These are phyloP conservation scores for Chloromyia formosa DNA, from an alignment of 2,888 invertebrate genomes.

Conservation along the genomic window DNA sequence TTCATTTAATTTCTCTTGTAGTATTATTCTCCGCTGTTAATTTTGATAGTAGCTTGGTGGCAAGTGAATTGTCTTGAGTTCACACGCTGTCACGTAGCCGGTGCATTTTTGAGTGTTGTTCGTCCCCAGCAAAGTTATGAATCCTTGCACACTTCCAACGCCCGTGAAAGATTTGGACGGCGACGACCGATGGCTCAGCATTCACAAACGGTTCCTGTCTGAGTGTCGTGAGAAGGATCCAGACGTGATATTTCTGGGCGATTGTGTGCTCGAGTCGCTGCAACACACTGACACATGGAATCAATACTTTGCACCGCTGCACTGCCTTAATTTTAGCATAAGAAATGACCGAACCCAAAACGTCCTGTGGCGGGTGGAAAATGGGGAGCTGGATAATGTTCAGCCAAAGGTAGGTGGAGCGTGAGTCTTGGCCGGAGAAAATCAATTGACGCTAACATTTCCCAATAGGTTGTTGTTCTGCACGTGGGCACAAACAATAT, in stretches of 20 bases:
- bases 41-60: neutral
- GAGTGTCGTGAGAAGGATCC: conserved; percentile 91
- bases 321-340: conserved; percentile 87
- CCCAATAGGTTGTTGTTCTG: conserved; percentile 79
- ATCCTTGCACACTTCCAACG: conserved; percentile 76
- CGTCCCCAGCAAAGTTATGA: conserved; percentile 67
- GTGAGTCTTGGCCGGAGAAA: neutral
- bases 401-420: conserved; percentile 78
- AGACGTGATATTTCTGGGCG: conserved; percentile 91
- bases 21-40: neutral
- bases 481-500: conserved; percentile 91
- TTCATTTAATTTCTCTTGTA: neutral
- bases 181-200: conserved; percentile 82
- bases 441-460: neutral
- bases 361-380: conserved; percentile 87
- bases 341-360: conserved; percentile 88
- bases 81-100: neutral
- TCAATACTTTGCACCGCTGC: conserved; percentile 89
- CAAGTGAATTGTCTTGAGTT: neutral
- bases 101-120: neutral
- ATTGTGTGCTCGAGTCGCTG: conserved; percentile 84
- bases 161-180: conserved; percentile 81
- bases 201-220: conserved; percentile 82
- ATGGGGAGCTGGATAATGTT: conserved; percentile 89
- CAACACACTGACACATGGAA: conserved; percentile 89